These are phyloP conservation scores for Chymomyza costata DNA, from an alignment of 1,140 invertebrate species.

Conservation along the genomic window DNA sequence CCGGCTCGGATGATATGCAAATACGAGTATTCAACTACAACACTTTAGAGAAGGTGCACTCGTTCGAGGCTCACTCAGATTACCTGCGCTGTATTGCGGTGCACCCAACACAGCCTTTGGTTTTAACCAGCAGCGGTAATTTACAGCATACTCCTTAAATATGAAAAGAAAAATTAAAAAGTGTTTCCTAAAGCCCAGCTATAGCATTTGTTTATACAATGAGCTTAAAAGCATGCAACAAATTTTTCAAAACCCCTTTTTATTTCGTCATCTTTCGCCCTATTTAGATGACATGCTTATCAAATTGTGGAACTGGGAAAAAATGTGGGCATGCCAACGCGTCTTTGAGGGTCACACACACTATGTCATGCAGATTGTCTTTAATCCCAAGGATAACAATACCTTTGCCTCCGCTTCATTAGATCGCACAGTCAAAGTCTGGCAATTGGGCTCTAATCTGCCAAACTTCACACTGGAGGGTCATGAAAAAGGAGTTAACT, in stretches of 20 bases:
- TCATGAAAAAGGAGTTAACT: constrained; percentile 99
- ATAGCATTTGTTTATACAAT: not conserved
- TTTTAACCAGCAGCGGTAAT: constrained; percentile 94
- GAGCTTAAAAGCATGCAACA: no score
- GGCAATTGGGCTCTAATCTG: constrained; percentile 96
- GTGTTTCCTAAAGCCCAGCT: constrained; percentile 75
- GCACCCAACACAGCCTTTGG: constrained; percentile 97
- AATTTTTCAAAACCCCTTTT: no score
- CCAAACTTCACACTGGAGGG: constrained; percentile 99
- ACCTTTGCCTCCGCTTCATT: constrained; percentile 99
- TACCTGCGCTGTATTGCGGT: constrained; percentile 97
- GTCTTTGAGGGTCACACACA: constrained; percentile 99
- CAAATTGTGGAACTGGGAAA: constrained; percentile 99
- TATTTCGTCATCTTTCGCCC: constrained; percentile 1
- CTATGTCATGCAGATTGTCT: constrained; percentile 99
- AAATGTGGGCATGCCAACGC: constrained; percentile 97
- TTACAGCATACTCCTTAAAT: constrained; percentile 59
- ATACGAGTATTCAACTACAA: constrained; percentile 99
- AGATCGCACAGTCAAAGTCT: constrained; percentile 98
- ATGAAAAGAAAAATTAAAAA: not conserved
- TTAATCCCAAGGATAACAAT: constrained; percentile 99
- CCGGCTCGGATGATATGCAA: constrained; percentile 97
- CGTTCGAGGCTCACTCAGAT: constrained; percentile 99
- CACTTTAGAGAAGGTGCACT: constrained; percentile 95
- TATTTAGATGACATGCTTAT: constrained; percentile 99